Evolutionary conservation across 2,797 vertebrate species (phyloP).

Genomic region (Enteromius afrohamiltoni): DNA sequence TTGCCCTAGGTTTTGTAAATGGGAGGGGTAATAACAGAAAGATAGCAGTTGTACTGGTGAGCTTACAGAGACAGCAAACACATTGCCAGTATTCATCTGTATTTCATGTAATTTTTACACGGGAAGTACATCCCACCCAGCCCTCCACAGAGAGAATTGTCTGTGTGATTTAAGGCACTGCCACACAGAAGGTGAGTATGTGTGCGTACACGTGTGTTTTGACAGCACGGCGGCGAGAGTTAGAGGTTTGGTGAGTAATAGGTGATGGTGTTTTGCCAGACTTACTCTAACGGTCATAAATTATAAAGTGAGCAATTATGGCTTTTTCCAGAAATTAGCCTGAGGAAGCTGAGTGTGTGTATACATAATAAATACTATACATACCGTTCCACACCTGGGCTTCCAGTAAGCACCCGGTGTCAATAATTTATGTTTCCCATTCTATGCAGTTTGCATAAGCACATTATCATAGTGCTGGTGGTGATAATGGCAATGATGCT

Average conservation of each 20-base stretch:
- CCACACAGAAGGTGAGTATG: neutral
- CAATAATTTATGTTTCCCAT: constrained; percentile 77
- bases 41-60: neutral
- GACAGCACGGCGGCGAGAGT: constrained; percentile 15
- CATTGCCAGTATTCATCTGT: constrained; percentile 29
- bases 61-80: constrained; percentile 15
- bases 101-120: constrained; percentile 25
- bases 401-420: constrained; percentile 71
- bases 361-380: constrained; percentile 79
- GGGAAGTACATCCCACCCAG: constrained; percentile 29
- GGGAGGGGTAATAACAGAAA: constrained; percentile 6
- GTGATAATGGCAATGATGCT: constrained; percentile 53
- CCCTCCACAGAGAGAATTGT: constrained; percentile 25
- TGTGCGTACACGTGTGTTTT: constrained; percentile 3
- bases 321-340: constrained; percentile 81
- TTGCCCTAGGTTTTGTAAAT: constrained; percentile 22
- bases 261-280: constrained; percentile 76
- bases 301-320: constrained; percentile 82
- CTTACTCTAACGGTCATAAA: constrained; percentile 75
- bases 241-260: constrained; percentile 70
- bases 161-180: constrained; percentile 31
- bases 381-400: constrained; percentile 81
- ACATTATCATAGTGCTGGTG: constrained; percentile 65
- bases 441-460: constrained; percentile 63
- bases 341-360: constrained; percentile 72